Evolutionary conservation across 2,888 invertebrate species (phyloP).

Genomic region (Sarcophaga variegata): DNA sequence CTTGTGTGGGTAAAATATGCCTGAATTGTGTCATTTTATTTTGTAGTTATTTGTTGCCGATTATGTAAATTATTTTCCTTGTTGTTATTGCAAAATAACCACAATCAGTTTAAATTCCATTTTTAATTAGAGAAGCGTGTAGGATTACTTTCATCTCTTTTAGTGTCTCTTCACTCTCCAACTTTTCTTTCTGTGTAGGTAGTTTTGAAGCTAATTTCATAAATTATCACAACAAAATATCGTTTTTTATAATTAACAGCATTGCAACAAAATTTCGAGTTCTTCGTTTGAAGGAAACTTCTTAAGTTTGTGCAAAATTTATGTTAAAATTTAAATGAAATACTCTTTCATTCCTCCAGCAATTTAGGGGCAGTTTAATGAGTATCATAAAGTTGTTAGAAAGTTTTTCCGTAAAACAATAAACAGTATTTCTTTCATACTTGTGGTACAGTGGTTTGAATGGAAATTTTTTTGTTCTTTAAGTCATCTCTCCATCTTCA

Average conservation of each 20-base stretch:
- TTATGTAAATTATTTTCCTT: conserved; percentile 75
- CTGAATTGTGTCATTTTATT: conserved; percentile 69
- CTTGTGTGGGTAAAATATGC: conserved; percentile 42
- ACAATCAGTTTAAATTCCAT: conserved; percentile 66
- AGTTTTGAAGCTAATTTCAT: too few relatives aligned
- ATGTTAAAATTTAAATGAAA: conserved; percentile 16
- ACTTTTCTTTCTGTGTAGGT: too few relatives aligned
- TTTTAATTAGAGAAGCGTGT: conserved; percentile 33
- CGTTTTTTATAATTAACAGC: too few relatives aligned
- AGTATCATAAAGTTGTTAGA: conserved; percentile 3
- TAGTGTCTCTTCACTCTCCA: too few relatives aligned
- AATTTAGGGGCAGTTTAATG: conserved; percentile 15
- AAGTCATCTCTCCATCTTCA: too few relatives aligned
- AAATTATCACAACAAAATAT: too few relatives aligned
- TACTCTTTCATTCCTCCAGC: not conserved
- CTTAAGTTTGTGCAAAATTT: conserved; percentile 43
- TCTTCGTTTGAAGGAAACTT: not conserved
- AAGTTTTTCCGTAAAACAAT: not conserved
- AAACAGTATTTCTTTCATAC: not conserved
- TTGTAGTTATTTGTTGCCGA: conserved; percentile 72
- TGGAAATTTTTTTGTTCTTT: too few relatives aligned
- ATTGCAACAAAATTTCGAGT: too few relatives aligned
- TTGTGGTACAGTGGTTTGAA: not conserved
- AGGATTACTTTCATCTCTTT: too few relatives aligned
- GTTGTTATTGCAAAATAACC: conserved; percentile 21